Evolutionary conservation across 2,113 vertebrate species (phyloP).

Genomic region (Accipiter cooperii): DNA sequence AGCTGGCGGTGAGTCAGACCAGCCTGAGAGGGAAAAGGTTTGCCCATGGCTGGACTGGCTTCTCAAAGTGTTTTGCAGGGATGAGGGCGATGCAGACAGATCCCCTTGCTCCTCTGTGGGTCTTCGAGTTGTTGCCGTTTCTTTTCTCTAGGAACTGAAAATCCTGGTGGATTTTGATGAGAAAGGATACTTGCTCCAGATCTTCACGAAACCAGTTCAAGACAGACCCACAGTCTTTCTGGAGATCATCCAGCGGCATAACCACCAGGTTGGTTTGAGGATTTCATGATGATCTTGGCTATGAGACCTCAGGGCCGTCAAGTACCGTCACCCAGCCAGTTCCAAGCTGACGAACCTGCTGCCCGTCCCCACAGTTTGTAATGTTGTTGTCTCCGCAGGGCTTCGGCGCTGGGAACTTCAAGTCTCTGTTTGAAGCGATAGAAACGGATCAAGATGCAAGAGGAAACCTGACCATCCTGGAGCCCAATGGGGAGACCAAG

Average conservation of each 20-base stretch:
- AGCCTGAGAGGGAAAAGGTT: neutral
- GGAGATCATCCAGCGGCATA: constrained; percentile 93
- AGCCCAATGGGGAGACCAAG: constrained; percentile 68
- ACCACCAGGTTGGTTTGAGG: constrained; percentile 84
- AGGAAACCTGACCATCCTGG: constrained; percentile 87
- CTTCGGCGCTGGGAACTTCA: constrained; percentile 97
- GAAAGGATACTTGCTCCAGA: constrained; percentile 93
- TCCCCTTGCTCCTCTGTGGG: neutral
- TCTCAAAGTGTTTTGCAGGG: neutral
- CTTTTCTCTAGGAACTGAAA: constrained; percentile 80
- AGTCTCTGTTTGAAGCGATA: constrained; percentile 91
- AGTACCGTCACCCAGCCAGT: fast-evolving
- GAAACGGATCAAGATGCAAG: constrained; percentile 86
- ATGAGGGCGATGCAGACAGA: neutral
- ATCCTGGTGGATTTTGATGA: constrained; percentile 95
- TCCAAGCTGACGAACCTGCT: neutral
- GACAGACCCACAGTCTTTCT: constrained; percentile 96
- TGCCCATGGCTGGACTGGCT: neutral
- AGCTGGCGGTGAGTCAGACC: constrained; percentile 76
- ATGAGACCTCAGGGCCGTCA: neutral
- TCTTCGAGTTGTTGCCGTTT: fast-evolving
- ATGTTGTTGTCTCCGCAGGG: constrained; percentile 67
- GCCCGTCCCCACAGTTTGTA: fast-evolving
- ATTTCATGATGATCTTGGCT: neutral
- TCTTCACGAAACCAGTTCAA: constrained; percentile 95